These are phyloP conservation scores for Limosa lapponica DNA, from an alignment of 2,797 vertebrate genomes.

Conservation along the genomic window DNA sequence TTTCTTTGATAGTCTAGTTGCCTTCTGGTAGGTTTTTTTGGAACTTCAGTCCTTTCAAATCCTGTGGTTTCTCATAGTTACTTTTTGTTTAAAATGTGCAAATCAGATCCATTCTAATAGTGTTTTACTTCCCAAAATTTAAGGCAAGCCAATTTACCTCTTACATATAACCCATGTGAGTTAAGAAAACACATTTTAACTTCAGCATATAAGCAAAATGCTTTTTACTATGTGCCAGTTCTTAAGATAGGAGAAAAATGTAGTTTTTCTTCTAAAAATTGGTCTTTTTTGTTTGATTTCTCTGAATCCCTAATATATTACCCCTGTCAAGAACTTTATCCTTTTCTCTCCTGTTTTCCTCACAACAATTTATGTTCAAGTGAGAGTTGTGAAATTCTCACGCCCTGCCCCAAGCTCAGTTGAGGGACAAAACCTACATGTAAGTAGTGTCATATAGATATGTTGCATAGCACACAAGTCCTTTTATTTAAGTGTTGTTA, in stretches of 20 bases:
- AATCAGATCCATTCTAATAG: not conserved
- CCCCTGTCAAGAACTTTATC: not conserved
- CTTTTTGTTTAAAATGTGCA: not conserved
- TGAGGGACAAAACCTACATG: not conserved
- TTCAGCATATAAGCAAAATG: not conserved
- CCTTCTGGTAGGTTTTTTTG: not conserved
- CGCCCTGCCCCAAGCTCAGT: accelerated
- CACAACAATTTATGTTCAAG: not conserved
- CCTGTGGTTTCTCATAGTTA: not conserved
- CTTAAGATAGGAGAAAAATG: not conserved
- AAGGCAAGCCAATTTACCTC: not conserved
- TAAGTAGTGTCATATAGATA: not conserved
- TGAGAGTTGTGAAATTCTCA: not conserved
- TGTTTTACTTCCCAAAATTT: not conserved
- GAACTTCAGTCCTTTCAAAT: not conserved
- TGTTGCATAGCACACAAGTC: not conserved
- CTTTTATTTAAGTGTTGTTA: not conserved
- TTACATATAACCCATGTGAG: not conserved
- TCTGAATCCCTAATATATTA: not conserved
- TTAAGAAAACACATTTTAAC: not conserved
- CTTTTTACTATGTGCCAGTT: not conserved
- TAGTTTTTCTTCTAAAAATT: not conserved
- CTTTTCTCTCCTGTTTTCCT: not conserved
- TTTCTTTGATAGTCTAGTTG: not conserved
- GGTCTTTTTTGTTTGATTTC: not conserved